Percentiles rank a stretch among this genome's conserved stretches.
Evolutionary conservation across 2,113 vertebrate genomes (phyloP).

Genomic region (Scomber colias): DNA sequence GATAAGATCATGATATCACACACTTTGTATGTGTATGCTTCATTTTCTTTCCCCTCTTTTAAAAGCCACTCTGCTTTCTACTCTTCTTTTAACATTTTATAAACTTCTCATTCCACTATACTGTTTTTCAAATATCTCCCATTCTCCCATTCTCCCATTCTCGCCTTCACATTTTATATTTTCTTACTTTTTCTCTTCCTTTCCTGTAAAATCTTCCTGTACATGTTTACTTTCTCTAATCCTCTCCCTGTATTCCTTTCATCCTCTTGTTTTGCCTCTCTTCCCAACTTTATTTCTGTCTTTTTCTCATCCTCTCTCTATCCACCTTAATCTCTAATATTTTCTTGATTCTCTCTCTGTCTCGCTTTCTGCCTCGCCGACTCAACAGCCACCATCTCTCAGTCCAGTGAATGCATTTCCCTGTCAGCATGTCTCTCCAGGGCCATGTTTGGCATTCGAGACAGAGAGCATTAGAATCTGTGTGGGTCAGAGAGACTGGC

Average conservation of each 20-base stretch:
- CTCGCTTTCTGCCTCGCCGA: not conserved
- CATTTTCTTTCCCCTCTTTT: not conserved
- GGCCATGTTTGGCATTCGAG: slow-evolving; percentile 50
- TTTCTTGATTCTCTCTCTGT: not conserved
- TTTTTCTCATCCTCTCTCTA: not conserved
- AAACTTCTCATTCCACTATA: too few species aligned
- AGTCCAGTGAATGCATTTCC: slow-evolving; percentile 32
- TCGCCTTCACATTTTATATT: too few species aligned
- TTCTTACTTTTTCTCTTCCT: too few species aligned
- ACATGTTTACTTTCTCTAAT: too few species aligned
- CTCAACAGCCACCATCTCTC: slow-evolving; percentile 3
- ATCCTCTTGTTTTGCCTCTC: too few species aligned
- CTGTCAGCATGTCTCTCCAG: slow-evolving; percentile 19
- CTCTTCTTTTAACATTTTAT: too few species aligned
- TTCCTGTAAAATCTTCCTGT: too few species aligned
- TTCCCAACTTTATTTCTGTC: not conserved
- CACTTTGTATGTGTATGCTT: not conserved
- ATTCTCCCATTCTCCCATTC: too few species aligned
- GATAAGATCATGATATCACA: not conserved
- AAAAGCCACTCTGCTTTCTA: too few species aligned
- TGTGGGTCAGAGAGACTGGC: slow-evolving; percentile 36
- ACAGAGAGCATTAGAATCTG: slow-evolving; percentile 32
- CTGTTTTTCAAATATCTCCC: too few species aligned
- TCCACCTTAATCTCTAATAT: not conserved
- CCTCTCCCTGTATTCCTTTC: too few species aligned